Conservation (phyloP, 1,140 invertebrate species). For the Bombus pyrosoma region DNA sequence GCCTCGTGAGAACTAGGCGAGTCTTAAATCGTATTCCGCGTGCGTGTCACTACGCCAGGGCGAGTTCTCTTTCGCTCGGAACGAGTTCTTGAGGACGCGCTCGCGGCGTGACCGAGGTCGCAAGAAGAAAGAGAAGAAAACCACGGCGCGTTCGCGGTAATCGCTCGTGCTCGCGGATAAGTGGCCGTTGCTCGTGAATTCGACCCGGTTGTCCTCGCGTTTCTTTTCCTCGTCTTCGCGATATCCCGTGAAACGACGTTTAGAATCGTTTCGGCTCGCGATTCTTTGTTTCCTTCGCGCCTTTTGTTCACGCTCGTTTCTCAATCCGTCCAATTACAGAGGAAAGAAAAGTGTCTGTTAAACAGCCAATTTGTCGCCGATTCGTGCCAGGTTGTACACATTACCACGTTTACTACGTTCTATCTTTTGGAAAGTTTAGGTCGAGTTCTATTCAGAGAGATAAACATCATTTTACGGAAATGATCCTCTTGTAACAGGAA, state of each 20-base stretch:
- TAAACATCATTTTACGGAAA: too few relatives aligned
- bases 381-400: background rate
- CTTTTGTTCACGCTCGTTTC: background rate
- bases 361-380: background rate
- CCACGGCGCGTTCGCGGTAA: background rate
- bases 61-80: constrained; percentile 64
- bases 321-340: background rate
- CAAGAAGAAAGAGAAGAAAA: constrained; percentile 45
- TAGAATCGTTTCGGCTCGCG: background rate
- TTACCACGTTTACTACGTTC: background rate
- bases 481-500: too few relatives aligned
- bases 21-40: constrained; percentile 46
- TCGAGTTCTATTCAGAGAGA: background rate
- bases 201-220: background rate
- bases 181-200: background rate
- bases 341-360: background rate
- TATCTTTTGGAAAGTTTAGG: background rate
- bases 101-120: constrained; percentile 53
- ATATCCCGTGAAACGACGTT: background rate
- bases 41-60: constrained; percentile 33
- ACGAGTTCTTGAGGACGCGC: constrained; percentile 61
- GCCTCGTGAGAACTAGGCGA: constrained; percentile 63
- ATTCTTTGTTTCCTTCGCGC: background rate
- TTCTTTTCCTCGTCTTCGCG: background rate
- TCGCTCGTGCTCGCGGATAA: background rate